Evolutionary conservation across 2,888 invertebrate genomes (phyloP), one percentile per base, ranked within the genome.

Genomic region (Archaeoteleia sp.): DNA sequence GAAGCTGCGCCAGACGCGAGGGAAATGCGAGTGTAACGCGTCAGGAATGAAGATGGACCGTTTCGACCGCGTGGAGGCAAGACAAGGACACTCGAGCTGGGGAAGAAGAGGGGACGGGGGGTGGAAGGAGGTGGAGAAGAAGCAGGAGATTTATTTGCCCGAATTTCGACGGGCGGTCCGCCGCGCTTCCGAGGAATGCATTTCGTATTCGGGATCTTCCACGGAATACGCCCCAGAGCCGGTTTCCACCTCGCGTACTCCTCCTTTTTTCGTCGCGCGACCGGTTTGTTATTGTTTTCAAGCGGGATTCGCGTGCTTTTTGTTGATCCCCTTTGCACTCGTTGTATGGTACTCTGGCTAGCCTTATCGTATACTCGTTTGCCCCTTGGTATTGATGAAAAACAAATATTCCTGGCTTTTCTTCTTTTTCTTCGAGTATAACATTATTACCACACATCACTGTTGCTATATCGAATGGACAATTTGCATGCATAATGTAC

Each of bases 171-270:
- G 77, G 73, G 72, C 74, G 70, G 66, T 71, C 69, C 66, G 37
- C 57, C 67, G 73, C 70, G 76, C 76, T 77, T 78, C 74, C 79
- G 68, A 76, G 79, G 83, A 84, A 84, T 82, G 81, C 77, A 83
- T 84, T 82, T 82, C 77, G 82, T 76, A 84, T 84, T 83, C 84
- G 80, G 75, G 75, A 78, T 82, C 78, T 77, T 81, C 77, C 77
- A 72, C 69, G 75, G 79, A 81, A 80, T 82, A 81, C 76, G 75
- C 74, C 63, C 61, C 51, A 45, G 43, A 57, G 63, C 65, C 55
- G 66, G 61, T 61, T 60, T 58, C 25, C 57, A 12, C 40, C 42
- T 39, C 39, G 20, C 23, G 49, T 61, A 55, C 43, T 43, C 35
- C 40, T 54, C 40, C 46, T 65, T 65, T 70, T 63, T 67, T 69